These are phyloP conservation scores for Clitarchus hookeri DNA, from an alignment of 2,888 invertebrate genomes.

Conservation along the genomic window DNA sequence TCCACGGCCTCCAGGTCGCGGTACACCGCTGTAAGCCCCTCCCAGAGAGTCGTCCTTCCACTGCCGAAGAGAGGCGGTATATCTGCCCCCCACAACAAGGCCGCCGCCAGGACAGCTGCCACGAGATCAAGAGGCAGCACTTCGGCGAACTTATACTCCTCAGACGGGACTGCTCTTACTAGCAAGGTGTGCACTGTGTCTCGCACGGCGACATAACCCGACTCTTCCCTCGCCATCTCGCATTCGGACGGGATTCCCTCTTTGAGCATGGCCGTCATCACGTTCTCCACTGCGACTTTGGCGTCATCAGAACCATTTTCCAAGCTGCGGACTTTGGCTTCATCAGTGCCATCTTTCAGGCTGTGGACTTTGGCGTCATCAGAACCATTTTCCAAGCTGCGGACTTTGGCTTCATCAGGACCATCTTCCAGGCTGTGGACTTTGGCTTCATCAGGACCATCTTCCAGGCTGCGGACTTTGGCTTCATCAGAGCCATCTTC, in stretches of 20 bases:
- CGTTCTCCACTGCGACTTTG: not conserved
- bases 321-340: not conserved
- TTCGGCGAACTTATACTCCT: not conserved
- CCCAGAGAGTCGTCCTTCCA: not conserved
- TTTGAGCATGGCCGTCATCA: not conserved
- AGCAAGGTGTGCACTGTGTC: not conserved
- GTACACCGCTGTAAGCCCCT: not conserved
- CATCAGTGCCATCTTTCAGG: too few species aligned
- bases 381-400: too few species aligned
- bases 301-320: too few species aligned
- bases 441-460: too few species aligned
- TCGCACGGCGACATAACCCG: not conserved
- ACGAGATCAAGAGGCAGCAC: not conserved
- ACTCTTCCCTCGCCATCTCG: too few species aligned
- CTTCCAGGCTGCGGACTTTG: not conserved
- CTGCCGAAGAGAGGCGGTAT: not conserved
- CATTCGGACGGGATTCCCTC: not conserved
- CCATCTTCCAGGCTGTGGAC: too few species aligned
- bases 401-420: not conserved
- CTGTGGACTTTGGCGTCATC: too few species aligned
- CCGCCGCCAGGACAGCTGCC: not conserved
- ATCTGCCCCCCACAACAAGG: not conserved
- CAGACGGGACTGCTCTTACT: not conserved
- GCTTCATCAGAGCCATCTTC: too few species aligned
- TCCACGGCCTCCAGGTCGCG: not conserved